Evolutionary conservation across 2,888 invertebrate genomes (phyloP).

Genomic region (Limenitis camilla): DNA sequence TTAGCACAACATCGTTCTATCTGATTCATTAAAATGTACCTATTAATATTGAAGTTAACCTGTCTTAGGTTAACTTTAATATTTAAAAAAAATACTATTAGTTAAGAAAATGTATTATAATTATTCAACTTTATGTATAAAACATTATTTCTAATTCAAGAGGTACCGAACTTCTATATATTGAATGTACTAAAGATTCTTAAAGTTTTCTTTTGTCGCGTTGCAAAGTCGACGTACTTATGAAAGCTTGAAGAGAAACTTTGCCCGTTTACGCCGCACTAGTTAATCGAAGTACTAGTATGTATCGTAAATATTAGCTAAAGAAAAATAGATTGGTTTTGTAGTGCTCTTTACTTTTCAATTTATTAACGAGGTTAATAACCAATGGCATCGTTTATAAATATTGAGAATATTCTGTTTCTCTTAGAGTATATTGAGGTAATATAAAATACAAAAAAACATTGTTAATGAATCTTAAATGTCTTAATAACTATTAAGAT

Average conservation of each 20-base stretch:
- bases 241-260: constrained; percentile 25
- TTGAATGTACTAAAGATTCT: constrained; percentile 28
- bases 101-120: too few species aligned
- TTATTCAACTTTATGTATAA: too few species aligned
- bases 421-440: too few species aligned
- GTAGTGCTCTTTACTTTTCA: neutral
- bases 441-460: too few species aligned
- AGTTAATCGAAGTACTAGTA: constrained; percentile 44
- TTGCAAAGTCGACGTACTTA: constrained; percentile 26
- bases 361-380: too few species aligned
- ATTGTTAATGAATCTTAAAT: too few species aligned
- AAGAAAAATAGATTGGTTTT: constrained; percentile 3
- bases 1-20: too few species aligned
- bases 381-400: neutral
- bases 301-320: constrained; percentile 13
- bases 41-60: too few species aligned
- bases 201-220: constrained; percentile 27
- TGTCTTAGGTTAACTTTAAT: too few species aligned
- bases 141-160: constrained; percentile 8
- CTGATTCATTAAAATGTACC: too few species aligned
- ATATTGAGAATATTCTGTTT: neutral
- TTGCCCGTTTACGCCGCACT: constrained; percentile 22
- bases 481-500: too few species aligned
- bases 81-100: too few species aligned
- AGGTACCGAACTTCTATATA: constrained; percentile 28